Evolutionary conservation across 2,113 vertebrate genomes (phyloP).

Genomic region (Datnioides undecimradiatus): DNA sequence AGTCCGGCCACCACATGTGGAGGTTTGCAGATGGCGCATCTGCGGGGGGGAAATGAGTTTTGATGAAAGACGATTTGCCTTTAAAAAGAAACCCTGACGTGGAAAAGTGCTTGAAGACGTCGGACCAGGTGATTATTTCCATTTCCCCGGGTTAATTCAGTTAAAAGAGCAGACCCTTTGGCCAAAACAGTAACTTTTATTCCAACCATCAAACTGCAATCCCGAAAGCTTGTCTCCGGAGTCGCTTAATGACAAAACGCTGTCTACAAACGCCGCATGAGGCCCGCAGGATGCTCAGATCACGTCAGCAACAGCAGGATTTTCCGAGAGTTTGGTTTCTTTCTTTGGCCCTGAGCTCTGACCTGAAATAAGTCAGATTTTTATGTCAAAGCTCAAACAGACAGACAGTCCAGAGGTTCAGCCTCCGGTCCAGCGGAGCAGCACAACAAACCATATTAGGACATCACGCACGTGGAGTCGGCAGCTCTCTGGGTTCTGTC

Average conservation of each 20-base stretch:
- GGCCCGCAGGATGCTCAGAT: not conserved
- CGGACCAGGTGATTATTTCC: constrained; percentile 32
- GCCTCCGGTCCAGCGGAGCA: constrained; percentile 6
- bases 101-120: not conserved
- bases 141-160: constrained; percentile 38
- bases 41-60: not conserved
- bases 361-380: not conserved
- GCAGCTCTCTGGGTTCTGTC: constrained; percentile 4
- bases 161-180: not conserved
- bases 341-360: not conserved
- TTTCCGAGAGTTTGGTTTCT: not conserved
- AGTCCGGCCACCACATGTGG: not conserved
- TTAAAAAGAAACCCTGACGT: not conserved
- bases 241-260: not conserved
- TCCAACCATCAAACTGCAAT: not conserved
- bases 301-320: not conserved
- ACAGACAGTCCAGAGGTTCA: not conserved
- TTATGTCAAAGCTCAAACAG: constrained; percentile 17
- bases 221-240: not conserved
- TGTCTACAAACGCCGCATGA: not conserved
- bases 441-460: constrained; percentile 31
- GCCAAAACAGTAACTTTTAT: not conserved
- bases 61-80: not conserved
- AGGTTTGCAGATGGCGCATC: not conserved
- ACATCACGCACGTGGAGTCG: constrained; percentile 3